phyloP scores from a whole-genome alignment of 2,113 vertebrate species.

The Rynchops niger region DNA sequence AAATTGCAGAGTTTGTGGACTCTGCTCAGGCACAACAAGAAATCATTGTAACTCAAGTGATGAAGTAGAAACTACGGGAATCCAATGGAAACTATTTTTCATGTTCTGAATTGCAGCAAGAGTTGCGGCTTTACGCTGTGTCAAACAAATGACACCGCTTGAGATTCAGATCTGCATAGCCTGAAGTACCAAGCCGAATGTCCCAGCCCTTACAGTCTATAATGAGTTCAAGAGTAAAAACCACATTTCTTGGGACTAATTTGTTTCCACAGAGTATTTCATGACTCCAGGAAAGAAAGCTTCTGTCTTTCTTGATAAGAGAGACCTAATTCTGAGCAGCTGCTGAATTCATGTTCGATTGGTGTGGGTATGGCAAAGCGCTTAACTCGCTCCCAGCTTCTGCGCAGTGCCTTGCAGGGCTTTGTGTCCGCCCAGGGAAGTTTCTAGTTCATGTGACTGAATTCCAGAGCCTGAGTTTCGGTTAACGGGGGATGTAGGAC shows the following conservation, averaged over 20 bases:
- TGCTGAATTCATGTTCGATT: background rate
- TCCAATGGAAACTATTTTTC: constrained; percentile 19
- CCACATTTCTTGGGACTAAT: background rate
- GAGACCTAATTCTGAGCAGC: background rate
- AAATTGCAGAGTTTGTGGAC: constrained; percentile 45
- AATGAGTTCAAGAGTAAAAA: background rate
- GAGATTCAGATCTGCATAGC: background rate
- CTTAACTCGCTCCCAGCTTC: background rate
- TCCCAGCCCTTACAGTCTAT: background rate
- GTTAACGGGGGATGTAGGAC: background rate
- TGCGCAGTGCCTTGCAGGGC: background rate
- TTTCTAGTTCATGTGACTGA: background rate
- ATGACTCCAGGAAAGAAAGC: background rate
- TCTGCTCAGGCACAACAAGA: constrained; percentile 38
- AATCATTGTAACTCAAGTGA: constrained; percentile 47
- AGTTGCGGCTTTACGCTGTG: background rate
- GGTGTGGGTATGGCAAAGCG: background rate
- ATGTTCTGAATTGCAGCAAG: background rate
- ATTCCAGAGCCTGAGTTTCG: background rate
- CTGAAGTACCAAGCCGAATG: background rate
- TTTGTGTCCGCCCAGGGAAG: background rate
- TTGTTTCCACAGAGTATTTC: background rate
- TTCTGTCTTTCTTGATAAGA: background rate
- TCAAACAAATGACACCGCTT: background rate
- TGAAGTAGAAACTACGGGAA: background rate